phyloP scores from a whole-genome alignment of 2,113 vertebrate species.

The Cyphomyrus plagiostoma region DNA sequence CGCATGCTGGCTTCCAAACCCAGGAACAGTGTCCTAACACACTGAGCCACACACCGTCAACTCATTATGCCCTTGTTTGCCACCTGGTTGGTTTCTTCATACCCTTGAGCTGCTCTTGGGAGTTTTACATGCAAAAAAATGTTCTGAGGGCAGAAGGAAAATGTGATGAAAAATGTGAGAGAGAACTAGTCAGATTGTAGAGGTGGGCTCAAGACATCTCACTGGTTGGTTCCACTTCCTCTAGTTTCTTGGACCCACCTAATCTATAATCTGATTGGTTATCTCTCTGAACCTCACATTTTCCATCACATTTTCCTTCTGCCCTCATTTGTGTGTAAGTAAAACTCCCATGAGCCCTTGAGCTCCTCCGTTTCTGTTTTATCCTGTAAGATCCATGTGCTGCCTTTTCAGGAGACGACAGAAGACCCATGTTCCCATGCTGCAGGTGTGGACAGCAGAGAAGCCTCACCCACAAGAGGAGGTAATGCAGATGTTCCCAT shows the following conservation, averaged over 20 bases:
- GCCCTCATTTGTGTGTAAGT: too few species aligned
- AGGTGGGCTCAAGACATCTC: too few species aligned
- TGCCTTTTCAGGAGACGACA: slow-evolving; percentile 70
- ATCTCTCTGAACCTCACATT: too few species aligned
- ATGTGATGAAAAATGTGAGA: too few species aligned
- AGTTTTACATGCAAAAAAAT: too few species aligned
- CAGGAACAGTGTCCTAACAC: not conserved
- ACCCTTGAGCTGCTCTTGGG: not conserved
- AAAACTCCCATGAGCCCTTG: too few species aligned
- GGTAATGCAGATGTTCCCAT: slow-evolving; percentile 54
- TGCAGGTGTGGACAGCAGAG: slow-evolving; percentile 93
- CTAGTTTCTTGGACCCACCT: too few species aligned
- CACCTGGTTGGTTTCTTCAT: not conserved
- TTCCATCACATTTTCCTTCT: too few species aligned
- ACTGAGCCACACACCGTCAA: not conserved
- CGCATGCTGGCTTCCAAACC: not conserved
- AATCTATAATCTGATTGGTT: too few species aligned
- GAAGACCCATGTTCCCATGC: slow-evolving; percentile 86
- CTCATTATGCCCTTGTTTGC: not conserved
- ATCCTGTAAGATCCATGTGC: not conserved
- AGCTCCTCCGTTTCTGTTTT: not conserved
- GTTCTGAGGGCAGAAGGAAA: too few species aligned
- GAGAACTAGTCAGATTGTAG: too few species aligned
- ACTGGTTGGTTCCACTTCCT: too few species aligned
- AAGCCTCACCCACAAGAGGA: slow-evolving; percentile 96